Percentiles rank a stretch among this genome's conserved stretches.
Evolutionary conservation across 2,888 invertebrate genomes (phyloP).

Genomic region (Morpho helenor): DNA sequence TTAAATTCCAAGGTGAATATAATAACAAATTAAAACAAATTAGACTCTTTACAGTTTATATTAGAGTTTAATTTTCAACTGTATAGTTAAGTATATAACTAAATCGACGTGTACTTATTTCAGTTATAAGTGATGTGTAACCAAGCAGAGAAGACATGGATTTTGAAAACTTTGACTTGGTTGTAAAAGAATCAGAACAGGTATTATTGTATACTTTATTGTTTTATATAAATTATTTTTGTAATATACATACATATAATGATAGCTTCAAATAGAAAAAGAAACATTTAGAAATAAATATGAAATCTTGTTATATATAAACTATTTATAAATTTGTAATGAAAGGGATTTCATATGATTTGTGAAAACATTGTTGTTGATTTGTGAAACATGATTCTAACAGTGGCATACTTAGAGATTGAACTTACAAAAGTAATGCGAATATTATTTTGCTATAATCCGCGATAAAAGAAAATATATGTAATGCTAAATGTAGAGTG

Average conservation of each 20-base stretch:
- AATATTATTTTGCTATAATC: no score
- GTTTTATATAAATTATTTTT: no score
- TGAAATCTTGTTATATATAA: not conserved
- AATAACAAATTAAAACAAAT: not conserved
- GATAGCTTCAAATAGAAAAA: no score
- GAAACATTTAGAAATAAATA: not conserved
- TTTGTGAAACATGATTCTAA: no score
- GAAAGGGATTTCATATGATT: no score
- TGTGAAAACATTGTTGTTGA: no score
- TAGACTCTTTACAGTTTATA: not conserved
- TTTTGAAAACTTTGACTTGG: conserved; percentile 44
- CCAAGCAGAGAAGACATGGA: conserved; percentile 34
- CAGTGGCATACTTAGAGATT: no score
- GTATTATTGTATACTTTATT: conserved; percentile 30
- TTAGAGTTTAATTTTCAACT: not conserved
- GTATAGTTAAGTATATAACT: conserved; percentile 1
- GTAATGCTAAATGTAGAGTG: no score
- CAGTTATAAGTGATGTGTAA: conserved; percentile 19
- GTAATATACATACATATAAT: no score
- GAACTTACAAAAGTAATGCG: no score
- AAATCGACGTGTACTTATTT: conserved; percentile 11
- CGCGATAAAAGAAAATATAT: no score
- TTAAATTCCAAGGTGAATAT: not conserved
- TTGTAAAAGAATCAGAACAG: conserved; percentile 53
- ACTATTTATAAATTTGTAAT: no score